A percentile compares a stretch with the other conserved stretches of the same genome.
Evolutionary conservation across 2,113 vertebrate genomes (phyloP).

Genomic region (Ceyx margarethae): DNA sequence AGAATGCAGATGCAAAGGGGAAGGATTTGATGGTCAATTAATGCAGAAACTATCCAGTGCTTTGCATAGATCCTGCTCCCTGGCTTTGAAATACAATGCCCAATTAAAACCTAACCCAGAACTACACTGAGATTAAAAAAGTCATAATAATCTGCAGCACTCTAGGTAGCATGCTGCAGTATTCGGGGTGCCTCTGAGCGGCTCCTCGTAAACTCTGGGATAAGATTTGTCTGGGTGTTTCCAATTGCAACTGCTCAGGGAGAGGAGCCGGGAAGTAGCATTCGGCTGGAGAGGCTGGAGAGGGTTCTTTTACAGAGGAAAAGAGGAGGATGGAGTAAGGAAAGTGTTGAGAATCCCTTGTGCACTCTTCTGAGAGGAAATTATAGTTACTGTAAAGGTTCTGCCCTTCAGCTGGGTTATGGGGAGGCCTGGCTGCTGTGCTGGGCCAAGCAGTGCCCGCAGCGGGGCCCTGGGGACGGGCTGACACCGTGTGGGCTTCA

Average conservation of each 20-base stretch:
- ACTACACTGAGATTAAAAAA: constrained; percentile 1
- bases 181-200: constrained; percentile 66
- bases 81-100: constrained; percentile 78
- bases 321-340: constrained; percentile 15
- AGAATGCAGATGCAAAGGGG: constrained; percentile 83
- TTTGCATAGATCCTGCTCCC: constrained; percentile 62
- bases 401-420: neutral
- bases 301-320: constrained; percentile 6
- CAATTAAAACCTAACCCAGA: constrained; percentile 57
- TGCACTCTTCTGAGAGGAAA: constrained; percentile 39
- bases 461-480: neutral
- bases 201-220: constrained; percentile 69
- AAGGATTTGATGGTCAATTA: constrained; percentile 89
- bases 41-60: constrained; percentile 80
- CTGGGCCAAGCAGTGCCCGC: neutral
- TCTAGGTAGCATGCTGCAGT: constrained; percentile 60
- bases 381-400: neutral
- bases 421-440: neutral
- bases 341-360: constrained; percentile 26
- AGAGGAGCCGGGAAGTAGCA: constrained; percentile 19
- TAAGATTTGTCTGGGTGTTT: constrained; percentile 51
- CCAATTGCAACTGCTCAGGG: constrained; percentile 46
- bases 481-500: neutral
- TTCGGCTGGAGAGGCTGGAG: constrained; percentile 30
- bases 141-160: constrained; percentile 57